Conservation (phyloP, 2,888 invertebrate genomes). For the Digitonthophagus gazella region DNA sequence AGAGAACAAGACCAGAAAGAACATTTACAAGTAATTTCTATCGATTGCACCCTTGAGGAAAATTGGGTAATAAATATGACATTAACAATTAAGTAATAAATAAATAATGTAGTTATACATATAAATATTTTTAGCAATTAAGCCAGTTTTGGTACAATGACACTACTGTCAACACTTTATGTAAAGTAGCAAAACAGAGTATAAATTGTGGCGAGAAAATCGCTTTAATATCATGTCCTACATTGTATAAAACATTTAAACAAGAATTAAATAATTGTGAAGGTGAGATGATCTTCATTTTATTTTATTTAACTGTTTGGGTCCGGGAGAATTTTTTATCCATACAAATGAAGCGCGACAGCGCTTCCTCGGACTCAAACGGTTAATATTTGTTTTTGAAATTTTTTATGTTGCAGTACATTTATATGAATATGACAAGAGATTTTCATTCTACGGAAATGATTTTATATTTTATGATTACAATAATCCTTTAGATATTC, state of each 20-base stretch:
- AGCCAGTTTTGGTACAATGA: constrained; percentile 98
- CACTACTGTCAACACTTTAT: constrained; percentile 70
- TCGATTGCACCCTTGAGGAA: constrained; percentile 65
- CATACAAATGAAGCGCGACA: no score
- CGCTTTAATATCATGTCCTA: constrained; percentile 86
- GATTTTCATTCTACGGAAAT: constrained; percentile 75
- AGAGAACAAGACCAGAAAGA: constrained; percentile 64
- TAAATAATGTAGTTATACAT: no score
- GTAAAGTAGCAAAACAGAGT: constrained; percentile 61
- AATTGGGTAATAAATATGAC: constrained; percentile 69
- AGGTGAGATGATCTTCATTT: no score
- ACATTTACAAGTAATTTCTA: constrained; percentile 39
- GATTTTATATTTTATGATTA: constrained; percentile 89
- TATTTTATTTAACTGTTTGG: constrained; percentile 34
- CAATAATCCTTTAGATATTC: constrained; percentile 69
- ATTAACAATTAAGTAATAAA: no score
- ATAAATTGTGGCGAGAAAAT: constrained; percentile 62
- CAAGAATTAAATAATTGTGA: constrained; percentile 53
- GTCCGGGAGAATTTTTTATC: background rate
- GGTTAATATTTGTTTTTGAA: no score
- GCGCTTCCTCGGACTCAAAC: no score
- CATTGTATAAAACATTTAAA: constrained; percentile 70
- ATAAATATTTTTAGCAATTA: constrained; percentile 70
- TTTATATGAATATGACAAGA: constrained; percentile 80
- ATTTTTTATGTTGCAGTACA: constrained; percentile 58